phyloP scores from a whole-genome alignment of 1,140 invertebrate species.

The Atta colombica region DNA sequence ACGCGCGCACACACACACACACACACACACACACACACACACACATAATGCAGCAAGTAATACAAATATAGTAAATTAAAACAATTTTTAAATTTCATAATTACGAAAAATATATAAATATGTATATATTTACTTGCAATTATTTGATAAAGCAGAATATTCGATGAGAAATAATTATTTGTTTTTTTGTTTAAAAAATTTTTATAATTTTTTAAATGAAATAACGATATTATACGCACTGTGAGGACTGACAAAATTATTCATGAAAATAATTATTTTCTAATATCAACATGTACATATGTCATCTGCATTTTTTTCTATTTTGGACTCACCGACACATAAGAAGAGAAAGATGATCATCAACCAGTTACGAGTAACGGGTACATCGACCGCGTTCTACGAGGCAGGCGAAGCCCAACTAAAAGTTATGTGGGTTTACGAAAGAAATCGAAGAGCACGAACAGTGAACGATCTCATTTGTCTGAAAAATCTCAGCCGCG shows the following conservation, averaged over 20 bases:
- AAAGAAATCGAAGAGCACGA: constrained; percentile 57
- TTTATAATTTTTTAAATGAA: no score
- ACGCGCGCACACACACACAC: no score
- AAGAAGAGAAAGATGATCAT: constrained; percentile 56
- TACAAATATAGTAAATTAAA: no score
- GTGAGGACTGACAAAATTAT: not conserved
- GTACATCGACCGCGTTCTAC: constrained; percentile 52
- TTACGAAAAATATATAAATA: not conserved
- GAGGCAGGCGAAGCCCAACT: constrained; percentile 12
- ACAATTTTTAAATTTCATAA: no score
- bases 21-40: no score
- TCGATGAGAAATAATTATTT: not conserved
- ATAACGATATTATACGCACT: not conserved
- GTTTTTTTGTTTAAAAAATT: no score
- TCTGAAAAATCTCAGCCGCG: constrained; percentile 16
- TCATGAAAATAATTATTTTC: not conserved
- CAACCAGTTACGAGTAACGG: constrained; percentile 74
- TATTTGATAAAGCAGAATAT: not conserved
- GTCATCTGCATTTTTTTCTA: not conserved
- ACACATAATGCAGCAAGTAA: no score
- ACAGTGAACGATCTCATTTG: constrained; percentile 24
- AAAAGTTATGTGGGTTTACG: constrained; percentile 44
- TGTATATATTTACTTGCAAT: not conserved
- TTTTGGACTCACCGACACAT: constrained; percentile 18
- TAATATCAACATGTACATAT: not conserved